Conservation (phyloP, 2,113 vertebrate genomes). For the Nesospiza acunhae region DNA sequence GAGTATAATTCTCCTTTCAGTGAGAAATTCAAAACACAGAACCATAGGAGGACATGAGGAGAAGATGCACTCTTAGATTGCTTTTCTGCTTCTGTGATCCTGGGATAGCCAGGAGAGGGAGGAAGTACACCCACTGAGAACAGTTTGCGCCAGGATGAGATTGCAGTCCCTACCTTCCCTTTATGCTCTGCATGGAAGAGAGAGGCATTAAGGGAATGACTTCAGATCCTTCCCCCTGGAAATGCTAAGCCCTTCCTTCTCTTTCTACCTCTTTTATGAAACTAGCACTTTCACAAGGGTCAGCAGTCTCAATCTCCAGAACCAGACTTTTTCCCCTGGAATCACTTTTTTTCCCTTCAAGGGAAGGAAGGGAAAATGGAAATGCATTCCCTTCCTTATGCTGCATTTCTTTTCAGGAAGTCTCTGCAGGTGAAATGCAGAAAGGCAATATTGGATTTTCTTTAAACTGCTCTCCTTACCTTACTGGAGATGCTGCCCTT, state of each 20-base stretch:
- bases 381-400: neutral
- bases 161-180: neutral
- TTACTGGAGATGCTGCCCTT: neutral
- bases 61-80: neutral
- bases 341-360: neutral
- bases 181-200: neutral
- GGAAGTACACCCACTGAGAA: neutral
- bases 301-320: neutral
- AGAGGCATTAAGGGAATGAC: neutral
- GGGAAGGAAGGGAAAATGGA: neutral
- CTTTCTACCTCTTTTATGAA: neutral
- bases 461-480: neutral
- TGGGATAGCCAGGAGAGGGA: neutral
- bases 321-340: neutral
- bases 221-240: neutral
- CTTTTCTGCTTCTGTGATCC: neutral
- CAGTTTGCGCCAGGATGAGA: neutral
- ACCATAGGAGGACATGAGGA: neutral
- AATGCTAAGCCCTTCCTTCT: neutral
- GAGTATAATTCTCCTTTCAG: neutral
- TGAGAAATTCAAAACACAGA: neutral
- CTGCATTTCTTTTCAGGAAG: neutral
- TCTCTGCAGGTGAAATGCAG: neutral
- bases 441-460: neutral
- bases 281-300: neutral